phyloP scores from a whole-genome alignment of 2,888 invertebrate genomes.

The Eupithecia insigniata region DNA sequence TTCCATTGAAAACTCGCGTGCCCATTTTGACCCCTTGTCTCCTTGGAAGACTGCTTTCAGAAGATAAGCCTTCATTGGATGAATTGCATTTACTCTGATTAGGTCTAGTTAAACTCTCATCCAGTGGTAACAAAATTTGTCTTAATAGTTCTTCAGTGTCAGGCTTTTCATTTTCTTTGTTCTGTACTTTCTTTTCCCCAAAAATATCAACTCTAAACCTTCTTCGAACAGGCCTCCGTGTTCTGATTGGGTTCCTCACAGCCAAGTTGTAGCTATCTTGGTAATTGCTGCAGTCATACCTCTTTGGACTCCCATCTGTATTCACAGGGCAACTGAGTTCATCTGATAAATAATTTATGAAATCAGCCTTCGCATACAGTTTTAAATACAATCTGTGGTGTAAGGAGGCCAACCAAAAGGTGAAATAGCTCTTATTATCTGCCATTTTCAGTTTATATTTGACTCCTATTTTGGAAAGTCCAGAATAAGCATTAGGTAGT shows the following conservation, averaged over 20 bases:
- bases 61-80: conserved; percentile 77
- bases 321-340: conserved; percentile 84
- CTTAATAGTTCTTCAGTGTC: conserved; percentile 73
- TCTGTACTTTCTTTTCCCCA: conserved; percentile 83
- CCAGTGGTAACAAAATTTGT: conserved; percentile 71
- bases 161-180: conserved; percentile 89
- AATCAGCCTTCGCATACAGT: conserved; percentile 88
- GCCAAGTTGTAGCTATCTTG: conserved; percentile 82
- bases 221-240: conserved; percentile 76
- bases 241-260: conserved; percentile 73
- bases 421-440: conserved; percentile 89
- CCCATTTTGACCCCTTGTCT: conserved; percentile 90
- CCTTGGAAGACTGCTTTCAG: conserved; percentile 81
- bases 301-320: conserved; percentile 59
- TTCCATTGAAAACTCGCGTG: conserved; percentile 86
- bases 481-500: conserved; percentile 82
- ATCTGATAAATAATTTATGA: conserved; percentile 86
- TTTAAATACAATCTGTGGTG: conserved; percentile 91
- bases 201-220: conserved; percentile 80
- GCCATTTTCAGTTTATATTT: conserved; percentile 90
- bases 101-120: conserved; percentile 58
- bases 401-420: conserved; percentile 90
- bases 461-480: conserved; percentile 83
- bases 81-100: conserved; percentile 64
- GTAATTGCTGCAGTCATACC: conserved; percentile 75